phyloP scores from a whole-genome alignment of 2,888 invertebrate species.

The Thera britannica region DNA sequence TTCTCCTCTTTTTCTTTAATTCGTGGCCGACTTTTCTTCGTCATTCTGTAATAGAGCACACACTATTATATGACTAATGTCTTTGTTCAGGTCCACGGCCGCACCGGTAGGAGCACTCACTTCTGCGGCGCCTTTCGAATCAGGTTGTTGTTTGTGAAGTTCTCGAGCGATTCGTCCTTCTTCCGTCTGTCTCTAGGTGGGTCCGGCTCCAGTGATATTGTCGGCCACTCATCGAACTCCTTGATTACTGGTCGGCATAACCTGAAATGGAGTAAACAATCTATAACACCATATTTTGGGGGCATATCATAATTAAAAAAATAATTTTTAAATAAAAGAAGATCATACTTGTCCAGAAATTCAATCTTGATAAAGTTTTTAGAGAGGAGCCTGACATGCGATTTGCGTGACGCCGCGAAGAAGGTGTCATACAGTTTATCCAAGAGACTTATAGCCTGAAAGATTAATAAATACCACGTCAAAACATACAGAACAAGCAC shows the following conservation, averaged over 20 bases:
- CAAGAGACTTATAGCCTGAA: slow-evolving; percentile 86
- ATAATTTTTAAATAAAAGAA: slow-evolving; percentile 32
- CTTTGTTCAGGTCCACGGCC: slow-evolving; percentile 19
- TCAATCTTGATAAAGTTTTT: slow-evolving; percentile 90
- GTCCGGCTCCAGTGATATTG: slow-evolving; percentile 76
- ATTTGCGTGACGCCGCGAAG: slow-evolving; percentile 80
- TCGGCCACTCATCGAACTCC: slow-evolving; percentile 87
- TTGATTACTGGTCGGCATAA: slow-evolving; percentile 86
- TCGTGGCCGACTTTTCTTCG: slow-evolving; percentile 78
- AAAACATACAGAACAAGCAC: slow-evolving; percentile 55
- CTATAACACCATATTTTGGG: slow-evolving; percentile 22
- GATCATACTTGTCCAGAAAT: slow-evolving; percentile 86
- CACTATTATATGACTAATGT: slow-evolving; percentile 37
- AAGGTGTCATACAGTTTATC: slow-evolving; percentile 87
- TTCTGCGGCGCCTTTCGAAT: slow-evolving; percentile 52
- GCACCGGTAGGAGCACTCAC: slow-evolving; percentile 54
- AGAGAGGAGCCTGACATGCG: slow-evolving; percentile 86
- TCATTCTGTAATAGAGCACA: slow-evolving; percentile 76
- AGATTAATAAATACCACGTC: slow-evolving; percentile 77
- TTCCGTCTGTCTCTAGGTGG: slow-evolving; percentile 68
- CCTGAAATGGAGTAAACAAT: slow-evolving; percentile 60
- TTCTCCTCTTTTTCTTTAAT: slow-evolving; percentile 75
- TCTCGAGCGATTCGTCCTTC: slow-evolving; percentile 61
- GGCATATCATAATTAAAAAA: slow-evolving; percentile 31
- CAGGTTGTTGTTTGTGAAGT: slow-evolving; percentile 52